Evolutionary conservation across 1,140 invertebrate genomes (phyloP).

Genomic region (Zophobas atratus): DNA sequence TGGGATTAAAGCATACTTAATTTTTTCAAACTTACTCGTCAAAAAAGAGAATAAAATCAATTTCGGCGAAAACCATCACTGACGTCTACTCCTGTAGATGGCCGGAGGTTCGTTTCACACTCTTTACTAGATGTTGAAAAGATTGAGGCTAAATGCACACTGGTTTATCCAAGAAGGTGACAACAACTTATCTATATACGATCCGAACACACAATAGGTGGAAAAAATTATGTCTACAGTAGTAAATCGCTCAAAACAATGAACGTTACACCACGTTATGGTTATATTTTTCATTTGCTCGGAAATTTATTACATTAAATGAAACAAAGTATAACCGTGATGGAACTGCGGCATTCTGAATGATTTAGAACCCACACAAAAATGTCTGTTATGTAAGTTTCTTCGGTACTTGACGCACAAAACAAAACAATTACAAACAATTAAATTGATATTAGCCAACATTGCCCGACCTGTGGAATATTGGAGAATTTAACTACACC

Average conservation of each 20-base stretch:
- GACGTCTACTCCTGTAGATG: slow-evolving; percentile 12
- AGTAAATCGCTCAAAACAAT: slow-evolving; percentile 25
- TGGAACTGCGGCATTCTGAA: background rate
- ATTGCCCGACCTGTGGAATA: background rate
- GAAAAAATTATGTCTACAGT: slow-evolving; percentile 24
- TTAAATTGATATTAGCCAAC: background rate
- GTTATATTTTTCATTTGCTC: slow-evolving; percentile 3
- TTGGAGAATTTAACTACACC: background rate
- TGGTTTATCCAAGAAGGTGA: slow-evolving; percentile 19
- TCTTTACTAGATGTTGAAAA: background rate
- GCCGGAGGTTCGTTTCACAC: background rate
- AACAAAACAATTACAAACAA: background rate
- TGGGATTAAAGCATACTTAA: background rate
- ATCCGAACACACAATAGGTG: slow-evolving; percentile 24
- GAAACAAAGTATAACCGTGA: background rate
- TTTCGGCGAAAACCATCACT: slow-evolving; percentile 33
- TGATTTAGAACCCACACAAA: background rate
- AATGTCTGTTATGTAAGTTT: background rate
- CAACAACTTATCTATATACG: background rate
- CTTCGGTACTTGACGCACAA: background rate
- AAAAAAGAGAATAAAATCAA: slow-evolving; percentile 26
- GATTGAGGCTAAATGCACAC: slow-evolving; percentile 1
- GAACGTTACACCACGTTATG: slow-evolving; percentile 1
- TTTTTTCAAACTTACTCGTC: slow-evolving; percentile 8
- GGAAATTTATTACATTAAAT: slow-evolving; percentile 1